These are phyloP conservation scores for Mythimna lalbum DNA, from an alignment of 2,888 invertebrate genomes.

Conservation along the genomic window DNA sequence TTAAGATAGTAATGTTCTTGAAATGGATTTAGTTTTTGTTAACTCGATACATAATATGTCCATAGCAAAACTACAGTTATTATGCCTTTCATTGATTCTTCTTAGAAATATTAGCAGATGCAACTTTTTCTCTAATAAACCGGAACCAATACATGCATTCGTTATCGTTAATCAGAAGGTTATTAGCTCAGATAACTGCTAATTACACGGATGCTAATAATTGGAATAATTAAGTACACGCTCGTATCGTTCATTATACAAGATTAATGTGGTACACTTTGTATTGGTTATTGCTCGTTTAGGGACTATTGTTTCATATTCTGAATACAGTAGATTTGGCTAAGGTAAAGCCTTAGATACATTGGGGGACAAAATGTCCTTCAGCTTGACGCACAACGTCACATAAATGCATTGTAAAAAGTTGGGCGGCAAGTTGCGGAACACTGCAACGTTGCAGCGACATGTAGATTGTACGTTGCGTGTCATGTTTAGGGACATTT, in stretches of 20 bases:
- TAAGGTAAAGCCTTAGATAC: too few species aligned
- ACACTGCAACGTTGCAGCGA: too few species aligned
- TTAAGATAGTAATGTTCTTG: too few species aligned
- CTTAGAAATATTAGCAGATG: conserved; percentile 7
- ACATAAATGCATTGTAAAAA: too few species aligned
- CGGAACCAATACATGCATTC: conserved; percentile 42
- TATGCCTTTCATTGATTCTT: conserved; percentile 12
- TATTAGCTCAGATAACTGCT: conserved; percentile 54
- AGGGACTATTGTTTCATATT: conserved; percentile 7
- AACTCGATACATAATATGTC: too few species aligned
- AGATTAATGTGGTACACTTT: conserved; percentile 23
- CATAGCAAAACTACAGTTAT: conserved; percentile 1
- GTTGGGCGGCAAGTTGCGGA: too few species aligned
- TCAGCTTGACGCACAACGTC: too few species aligned
- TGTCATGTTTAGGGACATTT: too few species aligned
- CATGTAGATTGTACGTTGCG: neutral
- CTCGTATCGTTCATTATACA: conserved; percentile 40
- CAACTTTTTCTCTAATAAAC: conserved; percentile 34
- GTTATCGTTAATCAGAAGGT: conserved; percentile 49
- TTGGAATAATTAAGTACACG: conserved; percentile 53
- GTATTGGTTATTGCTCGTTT: conserved; percentile 27
- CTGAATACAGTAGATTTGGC: neutral
- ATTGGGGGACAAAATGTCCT: too few species aligned
- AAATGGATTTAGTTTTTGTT: too few species aligned
- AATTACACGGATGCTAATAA: conserved; percentile 52